Evolutionary conservation across 1,140 invertebrate genomes (phyloP).

Genomic region (Xylocopa sonorina): DNA sequence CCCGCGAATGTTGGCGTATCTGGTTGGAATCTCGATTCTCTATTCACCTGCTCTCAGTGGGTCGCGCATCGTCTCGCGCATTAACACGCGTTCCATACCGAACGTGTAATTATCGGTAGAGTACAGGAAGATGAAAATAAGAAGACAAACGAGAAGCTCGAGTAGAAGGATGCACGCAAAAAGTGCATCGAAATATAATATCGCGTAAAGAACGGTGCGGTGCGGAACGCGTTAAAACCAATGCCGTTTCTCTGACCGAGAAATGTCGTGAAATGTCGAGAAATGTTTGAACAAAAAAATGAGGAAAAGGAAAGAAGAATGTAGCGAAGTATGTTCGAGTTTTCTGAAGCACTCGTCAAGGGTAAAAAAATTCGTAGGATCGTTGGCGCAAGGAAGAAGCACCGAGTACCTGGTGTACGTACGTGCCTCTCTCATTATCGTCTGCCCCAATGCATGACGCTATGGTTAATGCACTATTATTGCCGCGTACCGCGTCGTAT

Average conservation of each 20-base stretch:
- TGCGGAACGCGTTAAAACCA: too few relatives aligned
- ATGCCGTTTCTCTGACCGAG: not conserved
- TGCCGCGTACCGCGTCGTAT: slow-evolving; percentile 60
- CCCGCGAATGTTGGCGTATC: not conserved
- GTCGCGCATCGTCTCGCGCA: not conserved
- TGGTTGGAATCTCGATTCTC: slow-evolving; percentile 12
- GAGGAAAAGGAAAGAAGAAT: not conserved
- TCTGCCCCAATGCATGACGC: slow-evolving; percentile 57
- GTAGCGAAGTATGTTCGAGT: not conserved
- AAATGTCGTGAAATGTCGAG: not conserved
- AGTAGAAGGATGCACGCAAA: too few relatives aligned
- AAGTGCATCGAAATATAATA: too few relatives aligned
- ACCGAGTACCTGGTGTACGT: not conserved
- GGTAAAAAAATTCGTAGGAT: slow-evolving; percentile 22
- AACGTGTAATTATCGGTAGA: not conserved
- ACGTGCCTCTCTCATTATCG: slow-evolving; percentile 56
- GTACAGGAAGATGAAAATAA: not conserved
- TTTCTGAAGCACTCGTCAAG: not conserved
- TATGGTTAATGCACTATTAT: slow-evolving; percentile 63
- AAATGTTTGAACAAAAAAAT: not conserved
- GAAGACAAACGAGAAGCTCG: too few relatives aligned
- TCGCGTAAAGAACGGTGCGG: too few relatives aligned
- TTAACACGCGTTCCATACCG: not conserved
- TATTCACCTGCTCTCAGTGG: not conserved
- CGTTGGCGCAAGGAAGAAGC: slow-evolving; percentile 25